These are phyloP conservation scores for Drosophila asahinai DNA, from an alignment of 1,140 invertebrate genomes.

Conservation along the genomic window DNA sequence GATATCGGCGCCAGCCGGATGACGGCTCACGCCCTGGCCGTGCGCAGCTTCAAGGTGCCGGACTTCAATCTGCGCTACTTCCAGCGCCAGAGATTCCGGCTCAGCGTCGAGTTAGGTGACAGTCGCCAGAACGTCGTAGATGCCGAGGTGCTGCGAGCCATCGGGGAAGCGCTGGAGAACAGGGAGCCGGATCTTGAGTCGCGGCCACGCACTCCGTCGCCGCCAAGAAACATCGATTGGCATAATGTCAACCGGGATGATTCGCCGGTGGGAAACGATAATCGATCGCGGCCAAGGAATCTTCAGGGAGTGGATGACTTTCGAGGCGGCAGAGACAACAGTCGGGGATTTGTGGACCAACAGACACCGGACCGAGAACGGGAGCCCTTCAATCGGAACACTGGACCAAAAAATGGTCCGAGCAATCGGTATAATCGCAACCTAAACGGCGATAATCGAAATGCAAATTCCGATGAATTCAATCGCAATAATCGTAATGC, in stretches of 20 bases:
- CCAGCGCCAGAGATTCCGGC: conserved; percentile 32
- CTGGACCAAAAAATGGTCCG: background rate
- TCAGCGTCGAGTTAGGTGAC: conserved; percentile 50
- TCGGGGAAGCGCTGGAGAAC: conserved; percentile 24
- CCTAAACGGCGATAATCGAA: background rate
- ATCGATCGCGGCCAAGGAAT: conserved; percentile 12
- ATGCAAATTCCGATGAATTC: background rate
- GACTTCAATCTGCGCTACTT: conserved; percentile 49
- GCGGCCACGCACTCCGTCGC: conserved; percentile 40
- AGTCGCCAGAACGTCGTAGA: conserved; percentile 36
- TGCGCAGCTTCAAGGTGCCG: conserved; percentile 25
- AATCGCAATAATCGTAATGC: conserved; percentile 7
- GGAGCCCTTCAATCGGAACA: background rate
- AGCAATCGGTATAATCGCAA: conserved; percentile 6
- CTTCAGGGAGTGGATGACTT: conserved; percentile 1
- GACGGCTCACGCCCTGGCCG: conserved; percentile 45
- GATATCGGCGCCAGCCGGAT: conserved; percentile 46
- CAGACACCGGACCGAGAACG: background rate
- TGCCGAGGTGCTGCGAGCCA: conserved; percentile 26
- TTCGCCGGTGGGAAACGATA: background rate
- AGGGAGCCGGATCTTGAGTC: background rate
- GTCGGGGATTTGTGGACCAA: background rate
- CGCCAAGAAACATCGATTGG: conserved; percentile 64
- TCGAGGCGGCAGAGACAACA: background rate
- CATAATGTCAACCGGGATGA: conserved; percentile 8